Evolutionary conservation across 2,113 vertebrate genomes (phyloP), one percentile per base, ranked within the genome.

Genomic region (Notiomystis cincta): DNA sequence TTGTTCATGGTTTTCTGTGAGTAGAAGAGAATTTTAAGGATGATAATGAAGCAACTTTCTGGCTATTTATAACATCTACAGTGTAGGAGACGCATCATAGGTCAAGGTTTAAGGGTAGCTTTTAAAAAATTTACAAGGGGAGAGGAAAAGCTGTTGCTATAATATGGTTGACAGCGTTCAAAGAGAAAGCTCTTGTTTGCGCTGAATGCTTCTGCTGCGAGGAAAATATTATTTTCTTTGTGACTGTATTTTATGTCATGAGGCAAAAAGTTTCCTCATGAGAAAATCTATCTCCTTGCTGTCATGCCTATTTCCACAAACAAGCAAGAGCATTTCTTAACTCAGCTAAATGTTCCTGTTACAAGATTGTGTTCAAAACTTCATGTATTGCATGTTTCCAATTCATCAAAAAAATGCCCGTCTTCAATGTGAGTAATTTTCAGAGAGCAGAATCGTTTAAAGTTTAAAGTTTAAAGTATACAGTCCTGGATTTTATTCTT

Each of bases 301-400:
- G n/a, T 31, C 73, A 42, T 53, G 81, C 47, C 35, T 91, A 61
- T 61, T 92, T 93, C 28, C 11, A 60, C 81, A 89, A 96, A 91
- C 73, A 95, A 95, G 82, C 10, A 89, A 86, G 27, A 77, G 17
- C 16, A 87, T 82, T 94, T 87, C 47, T 93, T 87, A 90, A 90
- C 30, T 35, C 44, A 72, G 38, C 20, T 79, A 93, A 90, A 82
- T 27, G 35, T 58, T 90, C 60, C 30, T 83, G 31, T 38, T 71
- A 67, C 33, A 76, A 69, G 61, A 91, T 58, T 60, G 1, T 42
- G 30, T 65, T 88, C 25, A 20, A 85, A 92, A 71, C 25, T 64
- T 20, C 35, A 53, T 30, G 24, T 27, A 61, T 50, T 85, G 21
- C 11, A 47, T 33, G 15, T 17, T 60, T 89, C 18, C 20, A 78